Evolutionary conservation across 2,888 invertebrate genomes (phyloP), one percentile per base, ranked within the genome.

Genomic region (Dicyrtoma fusca): DNA sequence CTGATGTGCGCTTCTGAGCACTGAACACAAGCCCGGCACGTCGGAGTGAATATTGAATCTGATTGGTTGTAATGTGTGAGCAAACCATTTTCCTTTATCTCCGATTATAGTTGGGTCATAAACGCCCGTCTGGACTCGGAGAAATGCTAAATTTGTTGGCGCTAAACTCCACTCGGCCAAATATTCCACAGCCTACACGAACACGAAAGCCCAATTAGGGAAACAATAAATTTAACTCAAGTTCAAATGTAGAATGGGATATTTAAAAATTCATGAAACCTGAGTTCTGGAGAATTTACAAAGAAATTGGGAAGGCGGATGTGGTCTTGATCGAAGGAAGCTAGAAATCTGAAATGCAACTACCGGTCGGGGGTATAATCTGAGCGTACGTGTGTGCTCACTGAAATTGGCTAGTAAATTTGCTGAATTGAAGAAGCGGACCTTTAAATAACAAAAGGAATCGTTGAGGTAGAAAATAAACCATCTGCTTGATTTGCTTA

Each of bases 301-400:
- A 61, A 97, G 88, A 83, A 97, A 99, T 55, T 89, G 88, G 0
- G 95, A 92, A 6, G 87, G 84, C 13, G 92, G 90, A 78, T 92
- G 87, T 0, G 97, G 96, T 44, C 99, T 87, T 10, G 98, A 98
- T 75, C 97, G 88, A 13, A 99, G 86, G 83, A 98, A 98, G 82
- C 95, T 95, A 85, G 96, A 94, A 81, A 96, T 93, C 85, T 99
- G 99, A 82, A 99, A 96, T 5, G 99, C 98, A 4, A 99, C 99
- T 1, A 99, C 99, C 0, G 99, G 98, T 69, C 99, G 87, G 1
- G 99, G 99, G 85, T 98, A 99, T 0, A 99, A 86, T 0, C 99
- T 88, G 73, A 99, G 85, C 0, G 97, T 99, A 72, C 99, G 88
- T 1, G 98, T 98, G 84, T 99, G 98, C 82, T 99, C 99, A 80